Evolutionary conservation across 2,888 invertebrate species (phyloP).

Genomic region (Hipparchia sbordonii): DNA sequence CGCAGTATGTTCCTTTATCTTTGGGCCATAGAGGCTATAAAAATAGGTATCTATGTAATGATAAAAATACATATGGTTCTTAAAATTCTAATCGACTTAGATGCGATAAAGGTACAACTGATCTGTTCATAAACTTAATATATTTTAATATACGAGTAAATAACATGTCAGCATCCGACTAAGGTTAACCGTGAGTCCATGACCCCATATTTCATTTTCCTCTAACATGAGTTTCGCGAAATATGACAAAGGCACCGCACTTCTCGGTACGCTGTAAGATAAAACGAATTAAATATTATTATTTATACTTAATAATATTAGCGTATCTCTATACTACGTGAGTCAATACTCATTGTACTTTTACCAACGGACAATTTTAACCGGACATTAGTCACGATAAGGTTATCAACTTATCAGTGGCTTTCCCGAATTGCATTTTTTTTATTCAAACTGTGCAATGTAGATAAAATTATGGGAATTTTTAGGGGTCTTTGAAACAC

Average conservation of each 20-base stretch:
- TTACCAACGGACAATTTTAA: conserved; percentile 49
- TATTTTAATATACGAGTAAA: too few relatives aligned
- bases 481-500: neutral
- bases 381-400: conserved; percentile 68
- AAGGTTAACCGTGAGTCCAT: conserved; percentile 14
- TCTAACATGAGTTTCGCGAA: conserved; percentile 30
- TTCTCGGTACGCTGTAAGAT: conserved; percentile 33
- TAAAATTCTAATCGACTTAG: neutral
- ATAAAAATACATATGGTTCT: neutral
- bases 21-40: too few relatives aligned
- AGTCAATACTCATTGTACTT: conserved; percentile 40
- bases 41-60: too few relatives aligned
- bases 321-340: conserved; percentile 16
- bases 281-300: conserved; percentile 28
- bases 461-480: conserved; percentile 31
- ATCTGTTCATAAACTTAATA: neutral
- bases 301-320: conserved; percentile 8
- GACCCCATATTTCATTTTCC: conserved; percentile 30
- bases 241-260: conserved; percentile 33
- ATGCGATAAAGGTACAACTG: neutral
- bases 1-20: too few relatives aligned
- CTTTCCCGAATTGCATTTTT: conserved; percentile 56
- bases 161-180: neutral
- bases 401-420: conserved; percentile 48
- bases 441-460: conserved; percentile 37